phyloP scores from a whole-genome alignment of 2,888 invertebrate species.

The Esperia sulphurella region DNA sequence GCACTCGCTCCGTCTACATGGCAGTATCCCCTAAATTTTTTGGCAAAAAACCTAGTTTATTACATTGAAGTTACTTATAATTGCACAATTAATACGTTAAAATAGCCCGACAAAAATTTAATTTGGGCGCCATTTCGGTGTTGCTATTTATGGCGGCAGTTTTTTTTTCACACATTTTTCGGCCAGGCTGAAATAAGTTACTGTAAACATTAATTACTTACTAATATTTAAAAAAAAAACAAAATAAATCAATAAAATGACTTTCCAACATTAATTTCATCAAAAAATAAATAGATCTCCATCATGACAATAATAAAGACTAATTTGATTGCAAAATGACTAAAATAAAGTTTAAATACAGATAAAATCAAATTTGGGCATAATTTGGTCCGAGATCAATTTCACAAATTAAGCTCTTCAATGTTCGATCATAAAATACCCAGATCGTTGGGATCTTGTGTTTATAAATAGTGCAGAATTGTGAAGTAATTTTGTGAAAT shows the following conservation, averaged over 20 bases:
- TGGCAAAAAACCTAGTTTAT: constrained; percentile 50
- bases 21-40: constrained; percentile 49
- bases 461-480: background rate
- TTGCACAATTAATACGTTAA: constrained; percentile 33
- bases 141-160: background rate
- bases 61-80: constrained; percentile 33
- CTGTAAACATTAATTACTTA: background rate
- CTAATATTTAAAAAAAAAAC: constrained; percentile 7
- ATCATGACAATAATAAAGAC: constrained; percentile 37
- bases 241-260: constrained; percentile 21
- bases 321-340: constrained; percentile 21
- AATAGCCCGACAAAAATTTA: background rate
- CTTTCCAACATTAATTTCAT: constrained; percentile 22
- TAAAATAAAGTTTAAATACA: constrained; percentile 16
- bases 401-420: constrained; percentile 16
- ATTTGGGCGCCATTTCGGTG: background rate
- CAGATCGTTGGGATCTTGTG: background rate
- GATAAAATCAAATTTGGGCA: constrained; percentile 28
- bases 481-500: background rate
- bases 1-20: constrained; percentile 66
- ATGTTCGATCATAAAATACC: background rate
- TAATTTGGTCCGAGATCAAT: constrained; percentile 25
- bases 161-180: background rate
- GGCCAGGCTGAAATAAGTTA: background rate
- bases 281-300: constrained; percentile 42